Percentiles rank a stretch among this genome's conserved stretches.
Evolutionary conservation across 2,888 invertebrate genomes (phyloP).

Genomic region (Dynastes tityus): DNA sequence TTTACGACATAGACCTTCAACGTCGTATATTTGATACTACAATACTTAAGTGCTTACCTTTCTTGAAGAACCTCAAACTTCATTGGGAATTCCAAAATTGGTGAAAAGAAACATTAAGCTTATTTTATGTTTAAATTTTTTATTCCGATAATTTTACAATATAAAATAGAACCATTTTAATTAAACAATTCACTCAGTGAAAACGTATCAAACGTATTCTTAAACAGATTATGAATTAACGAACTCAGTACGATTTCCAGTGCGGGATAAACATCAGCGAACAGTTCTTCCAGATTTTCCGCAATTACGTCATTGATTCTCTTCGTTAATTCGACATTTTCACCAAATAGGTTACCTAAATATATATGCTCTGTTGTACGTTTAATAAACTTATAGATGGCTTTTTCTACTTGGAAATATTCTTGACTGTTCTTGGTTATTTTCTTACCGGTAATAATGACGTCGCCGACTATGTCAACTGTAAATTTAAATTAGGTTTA

Average conservation of each 20-base stretch:
- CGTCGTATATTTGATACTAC: no score
- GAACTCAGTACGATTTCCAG: not conserved
- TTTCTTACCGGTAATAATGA: slow-evolving; percentile 7
- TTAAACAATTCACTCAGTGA: slow-evolving; percentile 8
- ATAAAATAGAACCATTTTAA: not conserved
- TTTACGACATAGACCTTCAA: no score
- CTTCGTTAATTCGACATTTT: slow-evolving; percentile 3
- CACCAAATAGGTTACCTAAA: not conserved
- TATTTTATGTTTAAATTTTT: not conserved
- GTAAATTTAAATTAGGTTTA: no score
- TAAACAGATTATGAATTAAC: not conserved
- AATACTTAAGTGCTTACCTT: no score
- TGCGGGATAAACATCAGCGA: not conserved
- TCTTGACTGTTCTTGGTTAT: slow-evolving; percentile 9
- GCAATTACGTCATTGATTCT: not conserved
- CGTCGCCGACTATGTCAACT: no score
- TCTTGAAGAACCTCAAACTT: no score
- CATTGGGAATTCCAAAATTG: no score
- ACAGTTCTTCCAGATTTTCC: not conserved
- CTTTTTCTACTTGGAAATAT: not conserved
- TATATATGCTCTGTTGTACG: not conserved
- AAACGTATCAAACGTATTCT: not conserved
- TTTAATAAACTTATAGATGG: not conserved
- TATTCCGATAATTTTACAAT: not conserved
- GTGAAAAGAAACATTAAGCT: no score